Percentiles rank a stretch among this genome's conserved stretches.
Evolutionary conservation across 2,113 vertebrate genomes (phyloP).

Genomic region (Epinephelus fuscoguttatus): DNA sequence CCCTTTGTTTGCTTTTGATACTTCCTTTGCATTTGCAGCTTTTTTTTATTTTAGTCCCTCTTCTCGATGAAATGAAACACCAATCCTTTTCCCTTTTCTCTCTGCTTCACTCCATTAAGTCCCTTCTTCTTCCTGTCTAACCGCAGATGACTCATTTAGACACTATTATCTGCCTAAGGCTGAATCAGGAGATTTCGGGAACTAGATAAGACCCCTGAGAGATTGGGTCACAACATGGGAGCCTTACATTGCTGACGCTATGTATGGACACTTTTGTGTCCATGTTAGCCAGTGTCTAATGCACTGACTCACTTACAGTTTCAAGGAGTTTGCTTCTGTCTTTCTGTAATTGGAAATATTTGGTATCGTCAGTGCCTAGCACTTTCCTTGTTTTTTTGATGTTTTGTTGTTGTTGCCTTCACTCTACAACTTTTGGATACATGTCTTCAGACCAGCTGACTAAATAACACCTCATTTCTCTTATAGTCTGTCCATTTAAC

Average conservation of each 20-base stretch:
- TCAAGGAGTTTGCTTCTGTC: background rate
- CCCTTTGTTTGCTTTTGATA: background rate
- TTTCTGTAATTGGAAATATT: background rate
- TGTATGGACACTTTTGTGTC: background rate
- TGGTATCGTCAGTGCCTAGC: background rate
- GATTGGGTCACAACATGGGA: background rate
- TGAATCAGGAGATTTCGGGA: background rate
- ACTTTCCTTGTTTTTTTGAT: no score
- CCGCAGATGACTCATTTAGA: conserved; percentile 15
- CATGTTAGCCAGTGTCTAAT: background rate
- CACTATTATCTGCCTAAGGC: background rate
- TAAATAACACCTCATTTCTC: no score
- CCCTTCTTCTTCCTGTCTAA: background rate
- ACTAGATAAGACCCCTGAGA: background rate
- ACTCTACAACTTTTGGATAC: no score
- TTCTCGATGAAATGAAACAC: conserved; percentile 19
- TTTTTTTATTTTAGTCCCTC: background rate
- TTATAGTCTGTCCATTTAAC: no score
- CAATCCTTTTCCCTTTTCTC: background rate
- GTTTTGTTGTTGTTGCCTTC: no score
- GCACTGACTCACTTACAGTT: background rate
- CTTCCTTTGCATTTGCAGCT: background rate
- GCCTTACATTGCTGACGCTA: background rate
- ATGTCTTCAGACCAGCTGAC: no score
- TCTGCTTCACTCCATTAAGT: background rate